These are phyloP conservation scores for Sturnus vulgaris DNA, from an alignment of 2,113 vertebrate species.

Conservation along the genomic window DNA sequence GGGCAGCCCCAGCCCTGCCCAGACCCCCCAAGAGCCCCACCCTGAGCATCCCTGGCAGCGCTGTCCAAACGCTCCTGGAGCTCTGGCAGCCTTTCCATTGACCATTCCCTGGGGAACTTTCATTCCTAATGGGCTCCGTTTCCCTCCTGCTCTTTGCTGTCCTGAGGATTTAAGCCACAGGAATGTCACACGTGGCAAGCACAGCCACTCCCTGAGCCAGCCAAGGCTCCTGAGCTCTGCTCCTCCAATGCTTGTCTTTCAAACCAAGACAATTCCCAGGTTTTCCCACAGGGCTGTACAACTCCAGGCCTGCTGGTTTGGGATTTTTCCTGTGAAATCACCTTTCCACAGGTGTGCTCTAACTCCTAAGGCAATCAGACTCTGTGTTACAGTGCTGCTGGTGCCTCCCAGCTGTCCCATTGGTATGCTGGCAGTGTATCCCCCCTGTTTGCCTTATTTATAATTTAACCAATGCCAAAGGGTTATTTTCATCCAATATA, in stretches of 20 bases:
- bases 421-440: background rate
- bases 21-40: background rate
- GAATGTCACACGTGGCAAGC: background rate
- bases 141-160: too few species aligned
- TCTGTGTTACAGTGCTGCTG: background rate
- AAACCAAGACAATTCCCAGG: background rate
- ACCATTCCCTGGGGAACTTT: too few species aligned
- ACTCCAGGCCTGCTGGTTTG: background rate
- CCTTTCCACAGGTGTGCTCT: background rate
- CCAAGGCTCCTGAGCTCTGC: background rate
- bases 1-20: background rate
- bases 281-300: background rate
- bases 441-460: constrained; percentile 10
- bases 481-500: constrained; percentile 51
- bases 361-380: background rate
- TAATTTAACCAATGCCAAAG: constrained; percentile 42
- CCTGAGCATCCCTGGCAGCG: background rate
- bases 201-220: background rate
- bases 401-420: background rate
- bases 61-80: background rate
- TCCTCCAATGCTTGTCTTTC: too few species aligned
- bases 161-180: background rate
- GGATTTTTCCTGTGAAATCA: background rate
- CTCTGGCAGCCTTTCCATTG: background rate
- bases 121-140: too few species aligned